Base-by-base conservation (phyloP, 2,113 vertebrate species). In the Rhinogobius similis region DNA sequence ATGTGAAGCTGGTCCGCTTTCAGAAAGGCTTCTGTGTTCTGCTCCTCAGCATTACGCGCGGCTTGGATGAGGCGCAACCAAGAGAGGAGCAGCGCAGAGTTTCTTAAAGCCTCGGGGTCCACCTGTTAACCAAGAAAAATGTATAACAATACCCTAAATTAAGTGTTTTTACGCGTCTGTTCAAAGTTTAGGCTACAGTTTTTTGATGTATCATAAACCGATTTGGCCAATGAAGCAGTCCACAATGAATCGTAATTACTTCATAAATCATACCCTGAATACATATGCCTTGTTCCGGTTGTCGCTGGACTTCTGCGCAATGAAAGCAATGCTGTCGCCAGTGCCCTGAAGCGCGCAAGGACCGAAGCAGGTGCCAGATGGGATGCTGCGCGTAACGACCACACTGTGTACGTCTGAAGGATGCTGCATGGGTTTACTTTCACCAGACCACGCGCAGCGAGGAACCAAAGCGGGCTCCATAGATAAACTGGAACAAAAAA, bases 251-350 rank as follows among this genome's bases (percentile, higher is more conserved):
- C 29, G 29, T 29, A 29, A 29, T 5, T 29, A 29, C 29, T 29
- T 29, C 2, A 29, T 29, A 29, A 36, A 18, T 26, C 93, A 89
- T 88, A 96, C 95, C 92, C 93, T 92, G 81, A 96, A 95, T 13
- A 95, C 86, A 27, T 93, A 95, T 18, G 93, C 90, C 70, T 94
- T 93, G 3, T 88, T 88, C 75, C 89, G 87, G 76, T 84, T 93
- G 36, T 96, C 95, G 0, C 87, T 90, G 78, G 93, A 94, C 77
- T 96, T 96, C 68, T 95, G 90, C 46, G 94, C 95, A 76, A 96
- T 96, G 84, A 96, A 96, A 75, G 94, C 93, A 53, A 96, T 92
- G 1, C 94, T 95, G 87, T 96, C 95, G 73, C 95, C 92, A 4
- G 93, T 94, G 79, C 93, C 93, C 64, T 96, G 94, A 52, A 95